Conservation (phyloP, 2,113 vertebrate genomes). For the Percina caprodes region DNA sequence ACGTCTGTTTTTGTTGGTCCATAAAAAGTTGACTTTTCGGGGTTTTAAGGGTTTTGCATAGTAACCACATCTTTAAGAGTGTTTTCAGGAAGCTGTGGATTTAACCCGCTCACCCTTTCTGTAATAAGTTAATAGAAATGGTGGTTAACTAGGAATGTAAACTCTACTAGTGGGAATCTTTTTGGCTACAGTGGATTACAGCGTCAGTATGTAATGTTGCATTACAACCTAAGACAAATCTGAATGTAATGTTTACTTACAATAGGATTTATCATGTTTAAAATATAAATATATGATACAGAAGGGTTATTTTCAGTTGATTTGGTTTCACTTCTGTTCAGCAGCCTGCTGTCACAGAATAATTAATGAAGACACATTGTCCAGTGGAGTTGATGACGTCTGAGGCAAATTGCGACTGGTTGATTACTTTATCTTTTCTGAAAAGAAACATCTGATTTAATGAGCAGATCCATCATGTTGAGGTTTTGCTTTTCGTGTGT, state of each 20-base stretch:
- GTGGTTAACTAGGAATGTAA: not conserved
- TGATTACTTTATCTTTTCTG: not conserved
- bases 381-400: not conserved
- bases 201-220: not conserved
- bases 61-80: not conserved
- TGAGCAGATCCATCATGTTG: not conserved
- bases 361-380: not conserved
- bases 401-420: not conserved
- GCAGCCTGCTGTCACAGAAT: not conserved
- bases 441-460: not conserved
- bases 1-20: slow-evolving; percentile 5
- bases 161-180: not conserved
- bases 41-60: not conserved
- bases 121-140: not conserved
- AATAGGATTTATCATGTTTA: not conserved
- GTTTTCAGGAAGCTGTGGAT: not conserved
- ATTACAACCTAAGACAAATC: not conserved
- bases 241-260: not conserved
- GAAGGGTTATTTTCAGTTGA: not conserved
- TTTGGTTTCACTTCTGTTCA: not conserved
- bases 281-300: not conserved
- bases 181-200: not conserved
- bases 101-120: not conserved
- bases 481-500: not conserved
- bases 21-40: slow-evolving; percentile 2